Percentiles rank a stretch among this genome's conserved stretches.
Conservation (phyloP, 1,140 invertebrate genomes). For the Stegodyphus dumicola region DNA sequence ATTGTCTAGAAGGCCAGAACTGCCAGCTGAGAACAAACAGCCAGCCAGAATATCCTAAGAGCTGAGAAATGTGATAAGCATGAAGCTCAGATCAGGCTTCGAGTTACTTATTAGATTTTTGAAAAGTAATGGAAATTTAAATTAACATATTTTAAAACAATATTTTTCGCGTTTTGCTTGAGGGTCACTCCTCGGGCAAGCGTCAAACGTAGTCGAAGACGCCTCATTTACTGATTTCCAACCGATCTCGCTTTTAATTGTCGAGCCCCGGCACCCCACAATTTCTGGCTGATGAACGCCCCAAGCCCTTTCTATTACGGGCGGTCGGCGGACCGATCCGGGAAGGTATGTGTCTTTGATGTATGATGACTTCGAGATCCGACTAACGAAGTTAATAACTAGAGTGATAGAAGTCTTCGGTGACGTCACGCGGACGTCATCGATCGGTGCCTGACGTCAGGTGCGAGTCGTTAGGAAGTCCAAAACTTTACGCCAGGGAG, state of each 20-base stretch:
- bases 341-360: conserved; percentile 41
- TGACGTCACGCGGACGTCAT: conserved; percentile 54
- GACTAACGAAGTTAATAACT: conserved; percentile 52
- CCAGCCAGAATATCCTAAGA: no score
- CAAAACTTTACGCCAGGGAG: conserved; percentile 10
- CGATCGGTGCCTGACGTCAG: conserved; percentile 8
- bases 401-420: conserved; percentile 35
- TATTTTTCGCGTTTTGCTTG: no score
- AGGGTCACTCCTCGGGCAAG: neutral
- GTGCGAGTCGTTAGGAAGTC: conserved; percentile 9
- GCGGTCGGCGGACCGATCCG: neutral
- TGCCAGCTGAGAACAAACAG: no score
- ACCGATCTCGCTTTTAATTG: no score
- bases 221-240: no score
- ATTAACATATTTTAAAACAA: no score
- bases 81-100: no score
- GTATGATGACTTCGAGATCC: conserved; percentile 42
- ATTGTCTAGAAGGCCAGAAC: no score
- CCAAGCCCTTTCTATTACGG: neutral
- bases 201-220: neutral
- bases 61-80: no score
- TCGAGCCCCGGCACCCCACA: neutral
- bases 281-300: neutral
- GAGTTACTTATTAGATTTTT: no score
- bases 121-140: no score